A percentile compares a stretch with the other conserved stretches of the same genome.
phyloP scores from a whole-genome alignment of 2,888 invertebrate genomes.

The Nowickia ferox region DNA sequence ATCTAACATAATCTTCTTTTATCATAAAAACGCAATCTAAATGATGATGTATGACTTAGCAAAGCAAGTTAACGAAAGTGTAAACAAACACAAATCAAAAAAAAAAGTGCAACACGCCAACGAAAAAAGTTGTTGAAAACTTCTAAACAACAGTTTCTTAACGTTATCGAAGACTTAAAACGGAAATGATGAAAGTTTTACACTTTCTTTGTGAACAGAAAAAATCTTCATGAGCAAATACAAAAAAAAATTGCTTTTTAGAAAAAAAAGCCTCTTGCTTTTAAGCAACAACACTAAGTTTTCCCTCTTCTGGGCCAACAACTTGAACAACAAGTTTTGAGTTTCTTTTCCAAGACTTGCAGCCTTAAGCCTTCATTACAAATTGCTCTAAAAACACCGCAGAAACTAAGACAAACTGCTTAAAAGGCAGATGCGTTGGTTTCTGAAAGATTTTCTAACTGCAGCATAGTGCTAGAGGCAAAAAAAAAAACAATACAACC shows the following conservation, averaged over 20 bases:
- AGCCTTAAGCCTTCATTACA: slow-evolving; percentile 28
- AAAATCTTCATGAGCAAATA: not conserved
- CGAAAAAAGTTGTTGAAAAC: slow-evolving; percentile 24
- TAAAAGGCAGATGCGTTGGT: slow-evolving; percentile 57
- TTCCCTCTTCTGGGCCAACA: slow-evolving; percentile 27
- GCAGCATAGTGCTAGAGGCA: slow-evolving; percentile 1
- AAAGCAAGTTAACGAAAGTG: slow-evolving; percentile 64
- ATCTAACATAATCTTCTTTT: slow-evolving; percentile 31
- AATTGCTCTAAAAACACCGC: slow-evolving; percentile 27
- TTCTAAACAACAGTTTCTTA: slow-evolving; percentile 39
- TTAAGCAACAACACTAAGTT: slow-evolving; percentile 5
- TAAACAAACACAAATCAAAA: slow-evolving; percentile 34
- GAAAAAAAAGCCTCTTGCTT: not conserved
- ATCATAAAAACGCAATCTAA: slow-evolving; percentile 59
- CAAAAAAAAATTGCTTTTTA: not conserved
- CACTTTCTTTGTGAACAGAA: slow-evolving; percentile 65
- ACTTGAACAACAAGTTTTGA: slow-evolving; percentile 48
- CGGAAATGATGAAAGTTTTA: slow-evolving; percentile 72
- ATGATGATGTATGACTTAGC: slow-evolving; percentile 57
- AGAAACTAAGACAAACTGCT: slow-evolving; percentile 44
- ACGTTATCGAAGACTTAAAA: slow-evolving; percentile 57
- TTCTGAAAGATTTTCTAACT: slow-evolving; percentile 28
- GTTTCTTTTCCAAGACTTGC: slow-evolving; percentile 7
- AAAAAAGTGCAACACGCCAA: not conserved
- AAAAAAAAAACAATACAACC: not conserved